phyloP scores from a whole-genome alignment of 2,888 invertebrate species.

The Anorthoa munda region DNA sequence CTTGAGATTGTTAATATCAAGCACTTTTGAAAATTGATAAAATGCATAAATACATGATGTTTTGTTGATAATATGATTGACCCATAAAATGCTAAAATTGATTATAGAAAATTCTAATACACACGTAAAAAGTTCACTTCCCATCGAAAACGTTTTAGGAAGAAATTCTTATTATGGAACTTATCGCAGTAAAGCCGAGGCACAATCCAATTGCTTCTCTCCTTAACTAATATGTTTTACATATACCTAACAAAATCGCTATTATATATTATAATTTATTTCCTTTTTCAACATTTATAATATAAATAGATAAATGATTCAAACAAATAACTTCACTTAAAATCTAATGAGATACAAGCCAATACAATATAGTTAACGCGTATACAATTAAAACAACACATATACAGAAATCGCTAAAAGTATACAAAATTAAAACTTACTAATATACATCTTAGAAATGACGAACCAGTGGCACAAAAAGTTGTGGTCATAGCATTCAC shows the following conservation, averaged over 20 bases:
- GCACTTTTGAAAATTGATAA: conserved; percentile 4
- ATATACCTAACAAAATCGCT: conserved; percentile 15
- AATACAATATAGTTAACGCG: conserved; percentile 36
- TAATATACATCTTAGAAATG: conserved; percentile 11
- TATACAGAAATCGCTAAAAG: conserved; percentile 28
- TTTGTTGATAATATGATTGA: neutral
- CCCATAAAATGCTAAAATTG: conserved; percentile 5
- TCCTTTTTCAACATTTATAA: neutral
- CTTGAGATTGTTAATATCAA: neutral
- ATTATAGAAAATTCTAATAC: conserved; percentile 19
- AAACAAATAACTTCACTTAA: conserved; percentile 63
- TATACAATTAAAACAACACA: conserved; percentile 23
- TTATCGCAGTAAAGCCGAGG: conserved; percentile 17
- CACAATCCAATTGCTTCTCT: conserved; percentile 51
- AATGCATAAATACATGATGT: conserved; percentile 5
- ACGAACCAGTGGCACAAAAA: neutral
- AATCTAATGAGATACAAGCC: conserved; percentile 67
- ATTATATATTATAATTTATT: conserved; percentile 26
- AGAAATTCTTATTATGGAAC: neutral
- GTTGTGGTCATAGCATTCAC: neutral
- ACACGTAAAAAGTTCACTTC: neutral
- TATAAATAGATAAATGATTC: conserved; percentile 35
- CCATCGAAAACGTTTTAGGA: neutral
- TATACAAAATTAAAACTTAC: conserved; percentile 20
- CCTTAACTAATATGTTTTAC: conserved; percentile 40